Percentiles rank a stretch among this genome's conserved stretches.
Evolutionary conservation across 1,140 invertebrate genomes (phyloP).

Genomic region (Bemisia tabaci): DNA sequence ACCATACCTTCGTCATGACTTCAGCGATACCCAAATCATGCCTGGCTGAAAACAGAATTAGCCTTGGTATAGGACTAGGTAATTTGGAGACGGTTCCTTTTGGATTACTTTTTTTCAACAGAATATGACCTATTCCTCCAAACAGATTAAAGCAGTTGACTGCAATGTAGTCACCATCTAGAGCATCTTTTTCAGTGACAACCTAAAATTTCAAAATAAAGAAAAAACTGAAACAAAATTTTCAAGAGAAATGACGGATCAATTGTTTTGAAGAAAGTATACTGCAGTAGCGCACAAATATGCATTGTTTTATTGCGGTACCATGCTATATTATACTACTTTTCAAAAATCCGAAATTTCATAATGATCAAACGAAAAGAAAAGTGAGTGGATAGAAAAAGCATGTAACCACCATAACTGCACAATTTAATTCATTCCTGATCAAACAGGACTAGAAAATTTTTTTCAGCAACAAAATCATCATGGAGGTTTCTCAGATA

Average conservation of each 20-base stretch:
- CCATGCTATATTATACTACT: too few relatives aligned
- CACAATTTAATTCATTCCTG: too few relatives aligned
- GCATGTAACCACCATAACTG: too few relatives aligned
- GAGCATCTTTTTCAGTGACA: constrained; percentile 20
- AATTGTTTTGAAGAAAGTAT: neutral
- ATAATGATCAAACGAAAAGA: too few relatives aligned
- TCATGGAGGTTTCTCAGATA: too few relatives aligned
- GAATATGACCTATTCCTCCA: constrained; percentile 42
- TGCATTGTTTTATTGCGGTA: too few relatives aligned
- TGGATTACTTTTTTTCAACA: constrained; percentile 30
- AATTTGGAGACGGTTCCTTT: constrained; percentile 9
- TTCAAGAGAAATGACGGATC: neutral
- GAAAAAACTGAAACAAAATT: neutral
- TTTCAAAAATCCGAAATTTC: too few relatives aligned
- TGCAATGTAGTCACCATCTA: constrained; percentile 35
- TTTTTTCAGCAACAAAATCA: too few relatives aligned
- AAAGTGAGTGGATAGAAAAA: too few relatives aligned
- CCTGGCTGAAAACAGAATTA: constrained; percentile 22
- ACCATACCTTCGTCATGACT: constrained; percentile 21
- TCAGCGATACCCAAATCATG: constrained; percentile 17
- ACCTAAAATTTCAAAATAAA: constrained; percentile 7
- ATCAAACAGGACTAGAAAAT: too few relatives aligned
- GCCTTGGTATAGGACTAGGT: constrained; percentile 19
- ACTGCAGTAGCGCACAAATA: neutral
- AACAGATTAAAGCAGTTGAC: constrained; percentile 48